phyloP scores from a whole-genome alignment of 1,140 invertebrate species.

The Coelopa frigida region DNA sequence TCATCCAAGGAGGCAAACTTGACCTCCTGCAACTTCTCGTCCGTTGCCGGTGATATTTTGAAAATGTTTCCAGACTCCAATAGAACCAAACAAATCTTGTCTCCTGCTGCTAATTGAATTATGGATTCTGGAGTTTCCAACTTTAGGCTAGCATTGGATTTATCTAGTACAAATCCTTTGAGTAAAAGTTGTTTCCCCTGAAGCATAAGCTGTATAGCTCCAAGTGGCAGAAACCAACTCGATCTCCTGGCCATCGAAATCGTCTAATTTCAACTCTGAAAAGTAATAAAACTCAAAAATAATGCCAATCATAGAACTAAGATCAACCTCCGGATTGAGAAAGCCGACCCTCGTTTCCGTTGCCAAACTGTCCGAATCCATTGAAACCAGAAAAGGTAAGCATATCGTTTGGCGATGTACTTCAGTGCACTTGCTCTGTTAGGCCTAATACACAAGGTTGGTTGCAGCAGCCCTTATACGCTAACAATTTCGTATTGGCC shows the following conservation, averaged over 20 bases:
- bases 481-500: too few species aligned
- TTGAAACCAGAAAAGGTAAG: constrained; percentile 41
- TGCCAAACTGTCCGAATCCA: constrained; percentile 40
- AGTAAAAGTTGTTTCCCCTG: constrained; percentile 8
- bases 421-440: too few species aligned
- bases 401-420: constrained; percentile 2
- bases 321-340: too few species aligned
- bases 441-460: too few species aligned
- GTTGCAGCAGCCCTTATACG: too few species aligned
- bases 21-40: constrained; percentile 18
- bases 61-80: constrained; percentile 27
- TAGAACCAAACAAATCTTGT: constrained; percentile 29
- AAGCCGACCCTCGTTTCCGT: constrained; percentile 2
- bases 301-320: too few species aligned
- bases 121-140: constrained; percentile 17
- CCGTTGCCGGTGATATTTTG: constrained; percentile 18
- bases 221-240: constrained; percentile 25
- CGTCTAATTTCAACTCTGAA: constrained; percentile 14
- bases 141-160: constrained; percentile 5
- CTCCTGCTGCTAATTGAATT: constrained; percentile 22
- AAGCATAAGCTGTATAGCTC: constrained; percentile 29
- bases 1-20: too few species aligned
- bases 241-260: constrained; percentile 1
- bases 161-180: constrained; percentile 3
- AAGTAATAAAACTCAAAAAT: constrained; percentile 1